Percentiles rank a stretch among this genome's conserved stretches.
phyloP scores from a whole-genome alignment of 92 coral and sea anemone species.

The Plumapathes pennacea region DNA sequence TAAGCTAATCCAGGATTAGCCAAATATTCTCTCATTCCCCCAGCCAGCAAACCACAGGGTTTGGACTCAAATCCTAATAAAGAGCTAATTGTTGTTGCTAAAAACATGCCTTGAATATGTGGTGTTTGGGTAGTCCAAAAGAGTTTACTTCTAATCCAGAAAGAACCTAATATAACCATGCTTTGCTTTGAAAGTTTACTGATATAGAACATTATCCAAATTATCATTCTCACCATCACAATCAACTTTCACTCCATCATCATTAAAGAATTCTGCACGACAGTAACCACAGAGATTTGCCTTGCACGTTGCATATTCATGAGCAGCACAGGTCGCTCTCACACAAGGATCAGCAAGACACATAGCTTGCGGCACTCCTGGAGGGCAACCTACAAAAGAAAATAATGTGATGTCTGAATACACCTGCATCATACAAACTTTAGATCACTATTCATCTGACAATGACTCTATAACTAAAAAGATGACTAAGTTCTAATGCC shows the following conservation, averaged over 20 bases:
- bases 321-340: slow-evolving; percentile 7
- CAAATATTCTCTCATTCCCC: too few species aligned
- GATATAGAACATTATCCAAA: background rate
- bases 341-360: slow-evolving; percentile 24
- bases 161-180: background rate
- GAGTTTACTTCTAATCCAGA: background rate
- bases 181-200: background rate
- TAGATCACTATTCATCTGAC: too few species aligned
- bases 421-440: too few species aligned
- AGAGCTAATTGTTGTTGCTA: slow-evolving; percentile 2
- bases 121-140: too few species aligned
- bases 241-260: slow-evolving; percentile 25
- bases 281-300: slow-evolving; percentile 31
- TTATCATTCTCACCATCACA: slow-evolving; percentile 24
- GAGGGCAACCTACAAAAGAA: slow-evolving; percentile 27
- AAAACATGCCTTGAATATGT: too few species aligned
- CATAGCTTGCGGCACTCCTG: slow-evolving; percentile 26
- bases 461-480: too few species aligned
- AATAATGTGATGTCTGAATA: too few species aligned
- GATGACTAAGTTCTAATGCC: too few species aligned
- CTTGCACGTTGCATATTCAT: slow-evolving; percentile 23
- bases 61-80: too few species aligned
- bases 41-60: too few species aligned
- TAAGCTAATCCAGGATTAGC: too few species aligned
- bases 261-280: slow-evolving; percentile 27